Base-by-base conservation (phyloP, 2,113 vertebrate genomes). In the Antennarius striatus region DNA sequence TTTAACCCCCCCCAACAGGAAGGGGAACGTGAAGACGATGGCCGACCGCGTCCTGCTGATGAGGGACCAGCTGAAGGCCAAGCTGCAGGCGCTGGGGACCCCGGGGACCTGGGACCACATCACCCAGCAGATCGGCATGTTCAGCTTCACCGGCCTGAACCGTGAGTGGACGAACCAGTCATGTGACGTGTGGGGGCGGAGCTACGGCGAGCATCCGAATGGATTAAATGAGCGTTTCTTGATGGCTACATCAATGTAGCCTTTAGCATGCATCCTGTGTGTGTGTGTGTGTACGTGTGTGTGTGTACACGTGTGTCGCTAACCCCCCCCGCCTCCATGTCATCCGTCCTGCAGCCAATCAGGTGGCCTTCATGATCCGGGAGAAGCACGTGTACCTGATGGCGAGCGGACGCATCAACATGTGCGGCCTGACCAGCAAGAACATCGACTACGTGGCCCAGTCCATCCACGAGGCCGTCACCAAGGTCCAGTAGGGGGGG, bases 321-420 rank as follows among this genome's bases (percentile, higher is more conserved):
- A 2, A 22, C 22, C 22, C 22, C 22, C 22, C 22, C 12, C 50
- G 39, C 0, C 40, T 15, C 66, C 39, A 54, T 45, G 45, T 42
- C 0, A 5, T 81, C 60, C 89, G 60, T 86, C 39, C 75, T 49
- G 10, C 92, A 99, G 98, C 95, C 82, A 95, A 96, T 79, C 98
- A 99, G 82, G 98, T 99, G 78, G 94, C 95, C 42, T 98, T 92
- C 83, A 68, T 99, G 92, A 56, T 98, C 76, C 96, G 94, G 36
- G 95, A 99, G 89, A 98, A 94, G 82, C 97, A 99, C 75, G 93
- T 99, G 83, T 99, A 98, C 88, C 91, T 99, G 87, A 93, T 99
- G 95, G 95, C 95, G 43, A 98, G 95, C 49, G 98, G 98, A 0
- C 97, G 97, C 73, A 99, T 99, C 93, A 99, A 99, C 92, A 98